Conservation (phyloP, 2,113 vertebrate genomes). For the Odocoileus hemionus region DNA sequence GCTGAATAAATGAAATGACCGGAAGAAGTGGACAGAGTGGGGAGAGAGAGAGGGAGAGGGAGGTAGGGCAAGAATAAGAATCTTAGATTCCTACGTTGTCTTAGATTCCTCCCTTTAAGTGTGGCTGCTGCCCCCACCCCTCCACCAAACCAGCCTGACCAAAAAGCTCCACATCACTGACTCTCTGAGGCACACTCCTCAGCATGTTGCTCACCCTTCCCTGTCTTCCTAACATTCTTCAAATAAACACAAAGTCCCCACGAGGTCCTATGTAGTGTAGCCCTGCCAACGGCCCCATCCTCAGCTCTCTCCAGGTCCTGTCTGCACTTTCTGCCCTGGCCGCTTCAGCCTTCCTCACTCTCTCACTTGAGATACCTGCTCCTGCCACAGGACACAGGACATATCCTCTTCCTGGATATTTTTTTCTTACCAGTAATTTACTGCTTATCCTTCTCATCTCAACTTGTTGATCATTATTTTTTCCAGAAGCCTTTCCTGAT, state of each 20-base stretch:
- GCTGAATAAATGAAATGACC: background rate
- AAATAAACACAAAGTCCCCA: background rate
- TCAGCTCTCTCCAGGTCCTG: no score
- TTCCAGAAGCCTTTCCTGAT: background rate
- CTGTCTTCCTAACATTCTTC: no score
- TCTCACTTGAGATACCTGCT: background rate
- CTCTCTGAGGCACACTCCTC: background rate
- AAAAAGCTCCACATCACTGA: fast-evolving
- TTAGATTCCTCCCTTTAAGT: background rate
- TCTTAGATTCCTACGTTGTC: background rate
- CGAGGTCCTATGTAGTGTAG: fast-evolving
- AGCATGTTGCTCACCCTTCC: background rate
- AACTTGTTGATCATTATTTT: background rate
- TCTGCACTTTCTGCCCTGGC: no score
- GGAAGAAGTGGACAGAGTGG: background rate
- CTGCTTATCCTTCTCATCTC: background rate
- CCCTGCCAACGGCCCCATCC: fast-evolving
- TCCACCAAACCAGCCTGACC: fast-evolving
- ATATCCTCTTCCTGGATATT: background rate
- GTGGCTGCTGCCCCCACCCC: background rate
- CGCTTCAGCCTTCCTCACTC: no score
- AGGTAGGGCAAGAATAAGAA: background rate
- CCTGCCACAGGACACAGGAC: background rate
- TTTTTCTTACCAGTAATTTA: background rate
- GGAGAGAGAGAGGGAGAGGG: background rate